Base-by-base conservation (phyloP, 2,888 invertebrate genomes). In the Dromius quadrimaculatus region DNA sequence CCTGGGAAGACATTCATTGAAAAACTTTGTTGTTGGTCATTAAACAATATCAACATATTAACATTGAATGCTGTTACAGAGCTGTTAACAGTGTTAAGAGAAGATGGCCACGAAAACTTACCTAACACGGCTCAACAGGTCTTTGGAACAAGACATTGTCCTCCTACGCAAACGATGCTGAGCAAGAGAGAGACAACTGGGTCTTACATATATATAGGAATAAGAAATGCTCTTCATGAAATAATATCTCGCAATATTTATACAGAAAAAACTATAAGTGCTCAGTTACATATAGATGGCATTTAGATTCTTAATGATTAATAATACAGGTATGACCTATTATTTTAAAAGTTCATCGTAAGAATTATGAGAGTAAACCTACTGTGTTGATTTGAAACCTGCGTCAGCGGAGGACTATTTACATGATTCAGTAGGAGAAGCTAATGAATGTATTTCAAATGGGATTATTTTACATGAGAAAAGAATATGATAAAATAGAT, bases 321-420 rank as follows among this genome's bases (percentile, higher is more conserved):
- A 38, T 50, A 57, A 63, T 38, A 9, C 65, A 72, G 17, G 36
- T 72, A 9, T 74, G 73, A 72, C 71, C 63, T 34, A 20, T 65
- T 43, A 34, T 61, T 34, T 70, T 68, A n/a, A n/a, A n/a, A n/a
- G n/a, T n/a, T n/a, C n/a, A n/a, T n/a, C n/a, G n/a, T n/a, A n/a
- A n/a, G n/a, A 34, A 64, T 8, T 73, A 71, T 45, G 20, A 19
- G 22, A 69, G 71, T 43, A 59, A 62, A 11, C 72, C 73, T 73
- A 73, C 43, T 70, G 70, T 41, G 72, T 71, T 9, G 68, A 73
- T 57, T 73, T 72, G 1, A 74, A 73, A 36, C 73, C 73, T n/a
- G 17, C 28, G 28, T 28, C 34, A n/a, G 57, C 36, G 5, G 23
- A 71, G 1, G 20, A 71, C 5, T 74, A 69, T 70, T 38, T 74